A percentile compares a stretch with the other conserved stretches of the same genome.
These are phyloP conservation scores for Acyrthosiphon pisum DNA, from an alignment of 1,140 invertebrate species.

Conservation along the genomic window DNA sequence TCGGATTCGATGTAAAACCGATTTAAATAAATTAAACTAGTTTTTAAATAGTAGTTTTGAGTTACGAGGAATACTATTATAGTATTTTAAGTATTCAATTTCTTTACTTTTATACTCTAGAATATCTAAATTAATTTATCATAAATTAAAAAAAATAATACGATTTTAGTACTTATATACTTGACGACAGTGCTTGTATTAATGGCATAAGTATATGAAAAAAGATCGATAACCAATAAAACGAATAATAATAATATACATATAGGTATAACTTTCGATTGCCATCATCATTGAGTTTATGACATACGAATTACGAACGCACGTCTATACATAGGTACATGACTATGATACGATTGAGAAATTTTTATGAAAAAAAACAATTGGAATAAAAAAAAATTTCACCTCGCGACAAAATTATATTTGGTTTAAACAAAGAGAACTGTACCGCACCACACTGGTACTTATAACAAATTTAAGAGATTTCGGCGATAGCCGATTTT, in stretches of 20 bases:
- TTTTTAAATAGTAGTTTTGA: neutral
- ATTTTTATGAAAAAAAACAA: neutral
- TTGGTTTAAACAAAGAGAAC: neutral
- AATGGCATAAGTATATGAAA: neutral
- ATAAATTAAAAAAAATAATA: neutral
- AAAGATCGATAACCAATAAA: neutral
- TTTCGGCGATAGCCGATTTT: neutral
- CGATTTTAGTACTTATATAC: neutral
- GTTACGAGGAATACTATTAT: neutral
- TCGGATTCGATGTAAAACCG: neutral
- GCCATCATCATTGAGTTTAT: too few relatives aligned
- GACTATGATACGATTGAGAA: neutral
- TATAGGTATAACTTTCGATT: neutral
- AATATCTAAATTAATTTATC: neutral
- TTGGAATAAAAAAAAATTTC: neutral
- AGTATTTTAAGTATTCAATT: neutral
- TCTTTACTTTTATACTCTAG: neutral
- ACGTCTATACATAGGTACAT: neutral
- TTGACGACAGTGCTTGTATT: neutral
- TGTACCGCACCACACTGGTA: too few relatives aligned
- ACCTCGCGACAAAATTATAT: neutral
- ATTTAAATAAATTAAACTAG: constrained; percentile 1
- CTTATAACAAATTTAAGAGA: neutral
- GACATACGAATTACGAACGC: neutral
- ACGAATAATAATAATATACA: neutral